Conservation (phyloP, 2,888 invertebrate species). For the Drosophila seclusa region DNA sequence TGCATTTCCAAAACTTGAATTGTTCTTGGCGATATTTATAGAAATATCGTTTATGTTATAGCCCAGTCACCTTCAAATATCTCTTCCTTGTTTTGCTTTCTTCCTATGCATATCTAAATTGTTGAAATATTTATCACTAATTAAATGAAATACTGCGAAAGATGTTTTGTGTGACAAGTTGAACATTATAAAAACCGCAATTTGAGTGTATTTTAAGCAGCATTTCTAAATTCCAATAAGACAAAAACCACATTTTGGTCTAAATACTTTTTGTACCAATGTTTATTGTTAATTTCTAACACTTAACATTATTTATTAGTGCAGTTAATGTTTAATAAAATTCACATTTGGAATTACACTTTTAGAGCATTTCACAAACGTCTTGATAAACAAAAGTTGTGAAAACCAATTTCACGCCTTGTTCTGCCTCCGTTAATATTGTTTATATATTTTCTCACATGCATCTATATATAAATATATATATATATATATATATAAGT, state of each 20-base stretch:
- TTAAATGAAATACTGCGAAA: conserved; percentile 21
- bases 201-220: not conserved
- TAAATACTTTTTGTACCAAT: not conserved
- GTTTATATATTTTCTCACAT: conserved; percentile 17
- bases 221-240: not conserved
- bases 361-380: conserved; percentile 40
- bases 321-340: conserved; percentile 3
- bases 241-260: not conserved
- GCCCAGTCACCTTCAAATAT: not conserved
- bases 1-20: not conserved
- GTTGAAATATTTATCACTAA: conserved; percentile 12
- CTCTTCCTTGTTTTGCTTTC: not conserved
- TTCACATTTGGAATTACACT: not conserved
- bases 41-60: not conserved
- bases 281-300: not conserved
- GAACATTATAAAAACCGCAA: not conserved
- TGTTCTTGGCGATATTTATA: not conserved
- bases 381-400: conserved; percentile 5
- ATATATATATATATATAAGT: not conserved
- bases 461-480: conserved; percentile 16
- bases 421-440: conserved; percentile 45
- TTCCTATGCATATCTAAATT: not conserved
- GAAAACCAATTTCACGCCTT: conserved; percentile 33
- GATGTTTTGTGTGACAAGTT: not conserved
- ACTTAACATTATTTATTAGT: conserved; percentile 10